Evolutionary conservation across 2,797 vertebrate species (phyloP).

Genomic region (Sphenodon punctatus): DNA sequence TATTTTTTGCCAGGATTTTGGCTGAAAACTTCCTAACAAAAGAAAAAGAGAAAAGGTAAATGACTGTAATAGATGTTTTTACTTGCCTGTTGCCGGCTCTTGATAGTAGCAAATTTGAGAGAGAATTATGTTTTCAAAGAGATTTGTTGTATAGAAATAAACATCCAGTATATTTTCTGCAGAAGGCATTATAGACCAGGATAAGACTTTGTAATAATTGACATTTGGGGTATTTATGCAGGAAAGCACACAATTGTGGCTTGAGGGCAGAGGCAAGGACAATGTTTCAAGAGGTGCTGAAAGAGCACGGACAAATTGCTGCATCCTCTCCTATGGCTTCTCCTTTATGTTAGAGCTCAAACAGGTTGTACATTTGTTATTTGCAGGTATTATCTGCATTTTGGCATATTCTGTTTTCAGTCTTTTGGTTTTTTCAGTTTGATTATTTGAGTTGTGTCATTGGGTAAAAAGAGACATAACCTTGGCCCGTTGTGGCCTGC

Average conservation of each 20-base stretch:
- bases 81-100: background rate
- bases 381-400: too few relatives aligned
- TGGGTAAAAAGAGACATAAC: too few relatives aligned
- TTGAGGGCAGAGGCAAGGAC: background rate
- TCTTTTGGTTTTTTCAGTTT: too few relatives aligned
- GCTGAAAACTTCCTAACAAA: background rate
- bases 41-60: background rate
- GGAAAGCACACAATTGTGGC: background rate
- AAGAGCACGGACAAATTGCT: background rate
- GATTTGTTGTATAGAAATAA: background rate
- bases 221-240: background rate
- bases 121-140: background rate
- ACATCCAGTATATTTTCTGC: background rate
- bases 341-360: too few relatives aligned
- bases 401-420: too few relatives aligned
- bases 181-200: background rate
- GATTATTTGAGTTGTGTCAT: too few relatives aligned
- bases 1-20: background rate
- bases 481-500: too few relatives aligned
- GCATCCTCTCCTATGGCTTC: too few relatives aligned
- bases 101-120: background rate
- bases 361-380: too few relatives aligned
- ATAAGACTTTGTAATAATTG: background rate
- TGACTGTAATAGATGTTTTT: background rate
- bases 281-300: background rate